These are phyloP conservation scores for Vidua macroura DNA, from an alignment of 2,113 vertebrate genomes.

Conservation along the genomic window DNA sequence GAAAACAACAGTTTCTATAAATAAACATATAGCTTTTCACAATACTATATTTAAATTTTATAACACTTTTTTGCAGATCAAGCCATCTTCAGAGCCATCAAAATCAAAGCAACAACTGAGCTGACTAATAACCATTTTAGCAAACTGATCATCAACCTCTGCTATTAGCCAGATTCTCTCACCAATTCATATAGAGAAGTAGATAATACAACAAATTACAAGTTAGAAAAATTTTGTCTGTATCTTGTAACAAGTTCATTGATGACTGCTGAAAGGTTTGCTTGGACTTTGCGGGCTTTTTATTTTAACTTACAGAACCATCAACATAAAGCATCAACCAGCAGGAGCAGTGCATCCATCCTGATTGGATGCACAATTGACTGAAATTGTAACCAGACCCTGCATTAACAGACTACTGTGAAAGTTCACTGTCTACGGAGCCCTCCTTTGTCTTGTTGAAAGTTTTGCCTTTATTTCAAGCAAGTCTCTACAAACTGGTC, in stretches of 20 bases:
- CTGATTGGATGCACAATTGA: background rate
- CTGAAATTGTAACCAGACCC: background rate
- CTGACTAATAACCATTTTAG: background rate
- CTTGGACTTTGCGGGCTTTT: fast-evolving
- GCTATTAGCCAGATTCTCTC: background rate
- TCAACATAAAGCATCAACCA: background rate
- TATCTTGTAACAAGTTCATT: background rate
- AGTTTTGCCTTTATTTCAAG: background rate
- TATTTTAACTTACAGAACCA: background rate
- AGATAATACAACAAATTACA: background rate
- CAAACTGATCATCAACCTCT: background rate
- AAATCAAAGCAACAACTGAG: background rate
- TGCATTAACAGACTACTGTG: background rate
- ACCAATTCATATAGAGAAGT: background rate
- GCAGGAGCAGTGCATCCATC: background rate
- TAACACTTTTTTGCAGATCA: background rate
- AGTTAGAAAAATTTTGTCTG: background rate
- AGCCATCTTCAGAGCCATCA: background rate
- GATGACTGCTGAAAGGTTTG: background rate
- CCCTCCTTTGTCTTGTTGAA: background rate
- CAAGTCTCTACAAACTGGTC: fast-evolving
- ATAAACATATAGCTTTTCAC: background rate
- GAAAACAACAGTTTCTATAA: background rate
- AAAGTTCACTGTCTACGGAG: background rate
- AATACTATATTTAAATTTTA: background rate